phyloP scores from a whole-genome alignment of 2,113 vertebrate genomes.

The Phodopus roborovskii region DNA sequence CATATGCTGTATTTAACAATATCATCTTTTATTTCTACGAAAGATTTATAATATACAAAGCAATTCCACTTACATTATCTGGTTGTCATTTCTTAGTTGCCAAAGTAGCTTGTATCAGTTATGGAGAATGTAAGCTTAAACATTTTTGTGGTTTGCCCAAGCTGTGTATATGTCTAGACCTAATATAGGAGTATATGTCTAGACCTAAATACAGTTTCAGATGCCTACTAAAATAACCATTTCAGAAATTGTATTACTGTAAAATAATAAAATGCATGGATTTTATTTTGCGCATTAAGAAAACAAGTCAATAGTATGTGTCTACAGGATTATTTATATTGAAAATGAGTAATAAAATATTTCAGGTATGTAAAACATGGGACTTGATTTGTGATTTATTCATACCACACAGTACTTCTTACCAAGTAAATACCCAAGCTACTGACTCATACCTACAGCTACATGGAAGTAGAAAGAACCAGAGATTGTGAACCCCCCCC shows the following conservation, averaged over 20 bases:
- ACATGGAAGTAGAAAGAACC: background rate
- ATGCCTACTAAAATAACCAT: background rate
- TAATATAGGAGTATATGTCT: background rate
- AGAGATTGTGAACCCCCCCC: background rate
- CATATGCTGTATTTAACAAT: slow-evolving; percentile 1
- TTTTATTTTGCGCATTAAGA: slow-evolving; percentile 13
- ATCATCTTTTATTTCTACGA: slow-evolving; percentile 5
- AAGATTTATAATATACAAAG: slow-evolving; percentile 41
- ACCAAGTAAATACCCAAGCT: background rate
- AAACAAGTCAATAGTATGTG: background rate
- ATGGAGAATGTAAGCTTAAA: slow-evolving; percentile 15
- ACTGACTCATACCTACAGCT: background rate
- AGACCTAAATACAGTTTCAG: background rate
- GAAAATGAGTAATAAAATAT: slow-evolving; percentile 10
- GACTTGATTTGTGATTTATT: background rate
- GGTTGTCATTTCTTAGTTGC: background rate
- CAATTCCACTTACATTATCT: slow-evolving; percentile 6
- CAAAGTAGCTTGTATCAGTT: slow-evolving; percentile 21
- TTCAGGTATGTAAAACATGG: background rate
- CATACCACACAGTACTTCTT: background rate
- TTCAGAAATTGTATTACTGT: background rate
- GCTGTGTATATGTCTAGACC: background rate
- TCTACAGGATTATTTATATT: background rate
- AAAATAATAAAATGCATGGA: background rate
- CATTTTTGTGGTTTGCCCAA: background rate